A percentile compares a stretch with the other conserved stretches of the same genome.
phyloP scores from a whole-genome alignment of 2,888 invertebrate species.

The Hirtodrosophila histrioides region DNA sequence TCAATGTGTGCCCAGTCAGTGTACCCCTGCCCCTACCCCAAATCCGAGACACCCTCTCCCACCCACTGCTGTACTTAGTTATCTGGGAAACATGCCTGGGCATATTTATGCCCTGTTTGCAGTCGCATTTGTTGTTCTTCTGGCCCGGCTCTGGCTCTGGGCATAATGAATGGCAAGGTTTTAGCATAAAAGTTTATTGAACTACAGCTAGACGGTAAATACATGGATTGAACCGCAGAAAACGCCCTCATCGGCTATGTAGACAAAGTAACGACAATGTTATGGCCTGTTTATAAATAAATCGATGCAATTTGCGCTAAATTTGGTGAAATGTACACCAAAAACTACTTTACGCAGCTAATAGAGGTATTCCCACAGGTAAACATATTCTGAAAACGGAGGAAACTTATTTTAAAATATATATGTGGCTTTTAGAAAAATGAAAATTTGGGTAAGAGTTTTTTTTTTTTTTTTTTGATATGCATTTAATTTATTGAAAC shows the following conservation, averaged over 20 bases:
- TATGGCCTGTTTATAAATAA: constrained; percentile 27
- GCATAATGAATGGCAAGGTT: constrained; percentile 62
- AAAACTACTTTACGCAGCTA: constrained; percentile 28
- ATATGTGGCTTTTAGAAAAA: no score
- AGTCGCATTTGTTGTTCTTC: constrained; percentile 38
- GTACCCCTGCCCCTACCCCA: constrained; percentile 8
- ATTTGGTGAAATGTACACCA: constrained; percentile 18
- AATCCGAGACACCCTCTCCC: neutral
- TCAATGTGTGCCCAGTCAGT: constrained; percentile 60
- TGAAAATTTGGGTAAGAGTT: no score
- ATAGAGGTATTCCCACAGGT: constrained; percentile 2
- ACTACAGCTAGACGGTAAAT: constrained; percentile 52
- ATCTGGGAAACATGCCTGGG: constrained; percentile 62
- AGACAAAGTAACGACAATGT: constrained; percentile 25
- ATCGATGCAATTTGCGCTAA: constrained; percentile 40
- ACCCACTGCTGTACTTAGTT: constrained; percentile 31
- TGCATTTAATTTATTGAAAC: no score
- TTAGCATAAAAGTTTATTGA: constrained; percentile 79
- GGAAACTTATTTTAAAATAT: no score
- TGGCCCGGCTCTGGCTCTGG: constrained; percentile 1
- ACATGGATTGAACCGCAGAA: constrained; percentile 29
- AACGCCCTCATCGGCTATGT: constrained; percentile 3
- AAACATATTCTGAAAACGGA: neutral
- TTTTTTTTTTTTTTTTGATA: no score
- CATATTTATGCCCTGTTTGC: constrained; percentile 67